phyloP scores from a whole-genome alignment of 2,888 invertebrate genomes.

The Ptilodon capucinus region DNA sequence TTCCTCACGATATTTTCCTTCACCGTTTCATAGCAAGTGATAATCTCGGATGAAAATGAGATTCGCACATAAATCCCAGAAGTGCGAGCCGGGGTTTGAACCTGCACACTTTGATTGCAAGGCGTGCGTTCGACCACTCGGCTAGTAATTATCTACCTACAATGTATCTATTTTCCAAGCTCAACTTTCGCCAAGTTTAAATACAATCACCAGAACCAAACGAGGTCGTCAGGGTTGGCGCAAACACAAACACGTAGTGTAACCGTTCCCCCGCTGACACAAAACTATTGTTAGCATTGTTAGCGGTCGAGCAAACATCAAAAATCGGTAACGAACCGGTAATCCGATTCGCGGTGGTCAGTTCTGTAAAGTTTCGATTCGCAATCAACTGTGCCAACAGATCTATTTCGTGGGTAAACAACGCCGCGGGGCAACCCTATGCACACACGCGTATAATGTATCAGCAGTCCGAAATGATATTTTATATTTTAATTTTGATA shows the following conservation, averaged over 20 bases:
- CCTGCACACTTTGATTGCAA: too few relatives aligned
- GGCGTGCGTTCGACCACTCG: too few relatives aligned
- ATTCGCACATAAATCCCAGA: too few relatives aligned
- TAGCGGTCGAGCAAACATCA: slow-evolving; percentile 68
- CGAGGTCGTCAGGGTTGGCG: slow-evolving; percentile 44
- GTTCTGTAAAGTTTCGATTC: slow-evolving; percentile 73
- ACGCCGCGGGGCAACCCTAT: slow-evolving; percentile 48
- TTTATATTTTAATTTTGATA: too few relatives aligned
- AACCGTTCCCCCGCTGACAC: slow-evolving; percentile 30
- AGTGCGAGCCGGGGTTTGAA: too few relatives aligned
- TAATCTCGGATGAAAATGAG: too few relatives aligned
- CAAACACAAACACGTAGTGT: slow-evolving; percentile 47
- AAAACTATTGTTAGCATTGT: slow-evolving; percentile 56
- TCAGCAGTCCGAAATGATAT: too few relatives aligned
- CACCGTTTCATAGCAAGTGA: too few relatives aligned
- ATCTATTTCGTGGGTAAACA: slow-evolving; percentile 73
- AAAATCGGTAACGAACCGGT: slow-evolving; percentile 73
- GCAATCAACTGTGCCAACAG: slow-evolving; percentile 75
- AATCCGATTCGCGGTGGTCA: slow-evolving; percentile 76
- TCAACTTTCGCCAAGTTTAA: slow-evolving; percentile 5
- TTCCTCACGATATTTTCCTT: too few relatives aligned
- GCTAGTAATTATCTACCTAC: too few relatives aligned
- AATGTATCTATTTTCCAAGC: slow-evolving; percentile 3
- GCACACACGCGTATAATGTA: slow-evolving; percentile 11
- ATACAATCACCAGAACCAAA: slow-evolving; percentile 24